phyloP scores from a whole-genome alignment of 2,888 invertebrate genomes.

The Cynaeus angustus region DNA sequence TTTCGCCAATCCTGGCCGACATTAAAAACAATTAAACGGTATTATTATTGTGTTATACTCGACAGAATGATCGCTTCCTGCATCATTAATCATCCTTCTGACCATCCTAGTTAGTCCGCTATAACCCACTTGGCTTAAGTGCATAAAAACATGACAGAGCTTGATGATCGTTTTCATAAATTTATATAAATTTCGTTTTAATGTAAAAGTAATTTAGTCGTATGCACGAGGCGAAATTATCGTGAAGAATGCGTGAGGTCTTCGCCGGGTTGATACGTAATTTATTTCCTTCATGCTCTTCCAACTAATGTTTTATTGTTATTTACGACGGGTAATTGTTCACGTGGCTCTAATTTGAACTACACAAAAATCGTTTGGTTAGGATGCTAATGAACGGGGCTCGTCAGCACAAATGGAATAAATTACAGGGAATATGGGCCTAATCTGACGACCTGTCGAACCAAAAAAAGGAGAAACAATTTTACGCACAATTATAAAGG shows the following conservation, averaged over 20 bases:
- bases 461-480: background rate
- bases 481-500: too few relatives aligned
- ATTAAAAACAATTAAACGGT: slow-evolving; percentile 47
- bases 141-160: slow-evolving; percentile 21
- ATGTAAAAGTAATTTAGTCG: slow-evolving; percentile 56
- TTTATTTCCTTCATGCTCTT: slow-evolving; percentile 59
- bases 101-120: slow-evolving; percentile 45
- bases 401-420: background rate
- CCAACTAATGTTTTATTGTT: slow-evolving; percentile 56
- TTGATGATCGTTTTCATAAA: slow-evolving; percentile 45
- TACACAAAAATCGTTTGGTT: slow-evolving; percentile 23
- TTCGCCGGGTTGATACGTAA: slow-evolving; percentile 54
- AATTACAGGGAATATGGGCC: background rate
- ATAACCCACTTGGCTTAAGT: slow-evolving; percentile 29
- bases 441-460: background rate
- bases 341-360: slow-evolving; percentile 40
- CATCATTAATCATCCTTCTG: slow-evolving; percentile 65
- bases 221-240: slow-evolving; percentile 53
- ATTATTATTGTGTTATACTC: slow-evolving; percentile 54
- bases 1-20: background rate
- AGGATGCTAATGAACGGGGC: slow-evolving; percentile 4
- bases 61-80: slow-evolving; percentile 68
- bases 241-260: slow-evolving; percentile 61
- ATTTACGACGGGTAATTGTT: slow-evolving; percentile 56
- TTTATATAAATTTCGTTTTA: slow-evolving; percentile 57